Conservation (phyloP, 2,113 vertebrate species). For the Aviceda subcristata region DNA sequence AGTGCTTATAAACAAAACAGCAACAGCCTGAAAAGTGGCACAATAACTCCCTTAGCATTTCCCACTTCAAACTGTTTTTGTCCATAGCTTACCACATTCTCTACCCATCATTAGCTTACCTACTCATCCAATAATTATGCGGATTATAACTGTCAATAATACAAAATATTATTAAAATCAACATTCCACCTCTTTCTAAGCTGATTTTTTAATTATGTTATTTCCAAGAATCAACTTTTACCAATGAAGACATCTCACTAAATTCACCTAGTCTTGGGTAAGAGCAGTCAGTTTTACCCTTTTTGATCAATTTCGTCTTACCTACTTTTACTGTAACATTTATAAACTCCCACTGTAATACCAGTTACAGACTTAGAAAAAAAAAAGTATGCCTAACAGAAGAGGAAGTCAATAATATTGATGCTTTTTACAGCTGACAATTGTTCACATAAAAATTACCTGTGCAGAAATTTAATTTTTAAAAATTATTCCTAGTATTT, state of each 20-base stretch:
- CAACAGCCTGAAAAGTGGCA: not conserved
- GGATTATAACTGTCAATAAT: not conserved
- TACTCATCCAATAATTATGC: not conserved
- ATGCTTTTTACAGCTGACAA: not conserved
- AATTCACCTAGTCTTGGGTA: not conserved
- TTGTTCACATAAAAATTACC: not conserved
- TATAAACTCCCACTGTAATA: not conserved
- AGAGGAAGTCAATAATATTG: not conserved
- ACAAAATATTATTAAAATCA: not conserved
- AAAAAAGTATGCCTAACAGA: not conserved
- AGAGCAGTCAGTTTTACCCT: not conserved
- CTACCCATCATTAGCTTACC: not conserved
- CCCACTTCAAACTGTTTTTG: not conserved
- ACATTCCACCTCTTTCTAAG: not conserved
- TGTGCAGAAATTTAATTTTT: not conserved
- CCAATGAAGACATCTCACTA: not conserved
- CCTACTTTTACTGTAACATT: not conserved
- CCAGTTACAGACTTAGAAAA: not conserved
- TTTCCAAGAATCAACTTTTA: not conserved
- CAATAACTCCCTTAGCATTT: not conserved
- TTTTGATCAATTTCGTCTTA: not conserved
- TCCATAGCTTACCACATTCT: not conserved
- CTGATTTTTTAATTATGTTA: not conserved
- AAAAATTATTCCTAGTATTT: not conserved
- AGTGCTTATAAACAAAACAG: not conserved